Base-by-base conservation (phyloP, 2,888 invertebrate species). In the Cataglyphis rosenhaueri region DNA sequence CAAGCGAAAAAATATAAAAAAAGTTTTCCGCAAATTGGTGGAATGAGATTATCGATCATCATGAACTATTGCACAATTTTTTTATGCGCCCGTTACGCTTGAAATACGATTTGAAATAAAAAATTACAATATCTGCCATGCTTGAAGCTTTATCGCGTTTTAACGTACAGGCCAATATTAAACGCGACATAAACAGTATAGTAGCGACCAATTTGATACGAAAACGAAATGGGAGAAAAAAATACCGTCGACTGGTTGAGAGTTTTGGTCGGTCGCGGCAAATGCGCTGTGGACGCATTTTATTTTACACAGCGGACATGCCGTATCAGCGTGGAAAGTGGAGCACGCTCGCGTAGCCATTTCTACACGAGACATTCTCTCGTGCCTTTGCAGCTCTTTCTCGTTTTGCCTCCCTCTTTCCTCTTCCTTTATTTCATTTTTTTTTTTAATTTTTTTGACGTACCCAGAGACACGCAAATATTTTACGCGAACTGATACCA, bases 321-420 rank as follows among this genome's bases (percentile, higher is more conserved):
- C 83, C 89, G 85, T 89, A 89, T 89, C 89, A 89, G 90, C 83
- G 76, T 68, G 81, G 88, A 86, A 89, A 89, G 73, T 89, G 84
- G 89, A 86, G 66, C 89, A 84, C 62, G 78, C 78, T 66, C 62
- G 84, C 59, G 62, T 71, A 71, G 41, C 81, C 78, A 64, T 84
- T 84, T 82, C 76, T 81, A 81, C 84, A 81, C 83, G 59, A 82
- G 84, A 83, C 84, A 88, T 88, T 86, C 84, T 81, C 81, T 62
- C 35, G 57, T 83, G 65, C 64, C 66, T 83, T 83, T 65, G 57
- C 76, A 71, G 35, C 73, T 64, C n/a, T 66, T 59, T 66, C 78
- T 38, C 57, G 52, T 66, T 44, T 65, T 55, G 12, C 29, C 9
- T 75, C 38, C 38, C 70, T 76, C 44, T 64, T 59, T 29, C 68